These are phyloP conservation scores for Florisuga fusca DNA, from an alignment of 2,797 vertebrate species.

Conservation along the genomic window DNA sequence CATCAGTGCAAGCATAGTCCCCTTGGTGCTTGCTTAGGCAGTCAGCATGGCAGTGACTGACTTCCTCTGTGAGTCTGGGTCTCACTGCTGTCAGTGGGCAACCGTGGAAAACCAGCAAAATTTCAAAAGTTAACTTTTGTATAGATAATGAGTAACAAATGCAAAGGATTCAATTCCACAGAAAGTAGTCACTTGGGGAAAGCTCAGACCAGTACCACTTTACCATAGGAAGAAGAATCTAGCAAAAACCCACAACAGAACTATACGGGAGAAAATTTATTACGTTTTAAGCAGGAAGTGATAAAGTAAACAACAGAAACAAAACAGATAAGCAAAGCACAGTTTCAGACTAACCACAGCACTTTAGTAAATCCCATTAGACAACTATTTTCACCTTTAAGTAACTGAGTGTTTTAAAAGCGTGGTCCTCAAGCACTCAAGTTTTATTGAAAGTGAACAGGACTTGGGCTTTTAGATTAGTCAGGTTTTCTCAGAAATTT, in stretches of 20 bases:
- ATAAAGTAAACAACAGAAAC: conserved; percentile 24
- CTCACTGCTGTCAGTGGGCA: not conserved
- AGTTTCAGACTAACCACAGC: not conserved
- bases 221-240: not conserved
- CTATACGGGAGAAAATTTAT: not conserved
- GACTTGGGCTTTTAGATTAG: conserved; percentile 10
- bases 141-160: not conserved
- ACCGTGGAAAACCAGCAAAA: not conserved
- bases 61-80: conserved; percentile 9
- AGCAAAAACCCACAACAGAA: not conserved
- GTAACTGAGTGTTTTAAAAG: conserved; percentile 18
- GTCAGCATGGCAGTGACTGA: not conserved
- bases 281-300: conserved; percentile 42
- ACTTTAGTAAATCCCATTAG: conserved; percentile 32
- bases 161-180: not conserved
- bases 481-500: conserved; percentile 41
- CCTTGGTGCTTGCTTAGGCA: not conserved
- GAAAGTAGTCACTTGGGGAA: not conserved
- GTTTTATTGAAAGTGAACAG: conserved; percentile 27
- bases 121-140: not conserved
- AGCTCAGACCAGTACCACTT: not conserved
- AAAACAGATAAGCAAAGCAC: conserved; percentile 21
- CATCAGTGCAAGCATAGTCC: not conserved
- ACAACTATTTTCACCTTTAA: conserved; percentile 17
- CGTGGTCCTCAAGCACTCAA: not conserved